Evolutionary conservation across 37 sponge, comb jelly and placozoan species (phyloP), one percentile per base, ranked within the genome.

Genomic region (Halisarca cf. caerulea): DNA sequence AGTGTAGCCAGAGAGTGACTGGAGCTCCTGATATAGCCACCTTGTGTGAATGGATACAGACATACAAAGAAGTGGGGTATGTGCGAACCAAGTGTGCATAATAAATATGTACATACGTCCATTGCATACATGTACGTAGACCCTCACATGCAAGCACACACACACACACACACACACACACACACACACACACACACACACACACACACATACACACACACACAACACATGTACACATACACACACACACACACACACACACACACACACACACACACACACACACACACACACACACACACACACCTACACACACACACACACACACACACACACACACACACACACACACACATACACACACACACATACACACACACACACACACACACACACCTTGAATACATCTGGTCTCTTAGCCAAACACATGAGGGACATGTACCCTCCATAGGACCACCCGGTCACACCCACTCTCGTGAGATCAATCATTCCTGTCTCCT

Each of bases 401-500:
- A 90, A 97, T 34, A 94, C 59, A 34, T 93, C 90, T 28, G 97
- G 92, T 0, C 85, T 74, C 83, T 86, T 77, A 8, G 94, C 94
- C 35, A 97, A 89, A 5, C 86, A 83, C 85, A 93, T 81, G 37
- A 97, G 82, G 43, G 97, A 85, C 85, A 97, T 72, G 83, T 97
- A 97, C 41, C 97, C 97, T 9, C 95, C 95, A 86, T 97, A 97
- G 37, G 97, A 97, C 90, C 94, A 93, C 36, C 97, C 94, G 38
- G 77, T 79, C 35, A 97, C 83, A 23, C 88, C 93, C 33, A 93
- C 90, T 32, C 90, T 47, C n/a, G 18, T 39, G 53, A 86, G 59
- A 72, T 97, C 97, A 47, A 97, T 79, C 61, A 58, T 85, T 9
- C 60, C 57, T n/a, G 66, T 78, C 24, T 45, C 34, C 37, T 83